A percentile compares a stretch with the other conserved stretches of the same genome.
Evolutionary conservation across 1,140 invertebrate genomes (phyloP).

Genomic region (Lepidostoma basale): DNA sequence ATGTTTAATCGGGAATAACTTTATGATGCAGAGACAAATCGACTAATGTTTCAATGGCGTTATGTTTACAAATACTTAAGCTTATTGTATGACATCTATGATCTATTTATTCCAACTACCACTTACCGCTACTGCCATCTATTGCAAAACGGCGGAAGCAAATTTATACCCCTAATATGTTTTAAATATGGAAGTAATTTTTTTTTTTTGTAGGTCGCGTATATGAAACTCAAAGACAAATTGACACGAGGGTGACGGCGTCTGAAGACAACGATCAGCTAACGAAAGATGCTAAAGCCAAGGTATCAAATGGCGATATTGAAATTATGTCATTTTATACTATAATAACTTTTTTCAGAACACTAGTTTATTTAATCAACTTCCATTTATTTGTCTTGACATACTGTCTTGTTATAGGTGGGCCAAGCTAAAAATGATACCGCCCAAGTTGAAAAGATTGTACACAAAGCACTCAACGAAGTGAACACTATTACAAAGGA

Average conservation of each 20-base stretch:
- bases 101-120: too few species aligned
- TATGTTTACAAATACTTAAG: too few species aligned
- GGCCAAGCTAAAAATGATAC: conserved; percentile 86
- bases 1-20: too few species aligned
- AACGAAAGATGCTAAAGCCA: conserved; percentile 74
- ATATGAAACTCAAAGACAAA: conserved; percentile 70
- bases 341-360: neutral
- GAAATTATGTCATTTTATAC: neutral
- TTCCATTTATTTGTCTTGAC: neutral
- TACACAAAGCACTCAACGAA: conserved; percentile 78
- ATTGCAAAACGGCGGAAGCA: too few species aligned
- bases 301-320: conserved; percentile 59
- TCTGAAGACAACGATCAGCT: conserved; percentile 75
- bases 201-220: conserved; percentile 63
- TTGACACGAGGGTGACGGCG: conserved; percentile 74
- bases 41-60: too few species aligned
- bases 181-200: neutral
- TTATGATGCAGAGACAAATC: too few species aligned
- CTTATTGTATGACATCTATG: too few species aligned
- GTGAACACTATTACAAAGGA: conserved; percentile 82
- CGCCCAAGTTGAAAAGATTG: conserved; percentile 76
- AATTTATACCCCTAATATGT: too few species aligned
- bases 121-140: too few species aligned
- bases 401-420: conserved; percentile 65
- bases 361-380: neutral